A percentile compares a stretch with the other conserved stretches of the same genome.
These are phyloP conservation scores for Ectropis crepuscularia DNA, from an alignment of 2,888 invertebrate species.

Conservation along the genomic window DNA sequence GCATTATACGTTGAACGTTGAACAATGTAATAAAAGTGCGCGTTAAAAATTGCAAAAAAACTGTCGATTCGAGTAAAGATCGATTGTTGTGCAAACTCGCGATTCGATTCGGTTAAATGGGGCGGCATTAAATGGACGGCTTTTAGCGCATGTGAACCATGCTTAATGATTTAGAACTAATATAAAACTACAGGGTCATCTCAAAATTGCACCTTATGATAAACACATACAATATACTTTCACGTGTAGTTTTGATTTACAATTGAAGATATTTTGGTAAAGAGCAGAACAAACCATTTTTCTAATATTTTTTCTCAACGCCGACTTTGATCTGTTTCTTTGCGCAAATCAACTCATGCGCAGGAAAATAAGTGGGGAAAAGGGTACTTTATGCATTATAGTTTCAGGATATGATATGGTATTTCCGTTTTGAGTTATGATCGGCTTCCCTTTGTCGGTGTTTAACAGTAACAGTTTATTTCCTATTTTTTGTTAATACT, in stretches of 20 bases:
- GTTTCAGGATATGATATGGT: constrained; percentile 73
- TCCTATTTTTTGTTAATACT: constrained; percentile 54
- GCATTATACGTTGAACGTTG: constrained; percentile 58
- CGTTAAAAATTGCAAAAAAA: constrained; percentile 80
- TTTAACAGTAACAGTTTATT: constrained; percentile 55
- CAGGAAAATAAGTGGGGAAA: constrained; percentile 60
- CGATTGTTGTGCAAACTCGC: constrained; percentile 82
- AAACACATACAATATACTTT: constrained; percentile 6
- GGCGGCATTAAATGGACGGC: constrained; percentile 70
- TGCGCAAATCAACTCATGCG: constrained; percentile 74
- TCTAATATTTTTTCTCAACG: constrained; percentile 48
- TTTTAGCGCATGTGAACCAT: constrained; percentile 71
- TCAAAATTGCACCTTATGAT: constrained; percentile 15
- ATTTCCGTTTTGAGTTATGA: constrained; percentile 71
- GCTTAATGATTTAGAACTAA: constrained; percentile 80
- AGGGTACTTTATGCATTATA: constrained; percentile 58
- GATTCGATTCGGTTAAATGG: constrained; percentile 81
- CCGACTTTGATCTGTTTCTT: constrained; percentile 60
- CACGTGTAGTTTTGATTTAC: constrained; percentile 1
- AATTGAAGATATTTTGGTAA: constrained; percentile 31
- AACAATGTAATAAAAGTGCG: constrained; percentile 67
- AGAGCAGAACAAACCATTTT: constrained; percentile 36
- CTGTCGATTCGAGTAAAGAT: constrained; percentile 77
- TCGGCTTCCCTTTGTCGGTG: constrained; percentile 55
- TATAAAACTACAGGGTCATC: constrained; percentile 19